Evolutionary conservation across 2,113 vertebrate genomes (phyloP).

Genomic region (Pituophis catenifer): DNA sequence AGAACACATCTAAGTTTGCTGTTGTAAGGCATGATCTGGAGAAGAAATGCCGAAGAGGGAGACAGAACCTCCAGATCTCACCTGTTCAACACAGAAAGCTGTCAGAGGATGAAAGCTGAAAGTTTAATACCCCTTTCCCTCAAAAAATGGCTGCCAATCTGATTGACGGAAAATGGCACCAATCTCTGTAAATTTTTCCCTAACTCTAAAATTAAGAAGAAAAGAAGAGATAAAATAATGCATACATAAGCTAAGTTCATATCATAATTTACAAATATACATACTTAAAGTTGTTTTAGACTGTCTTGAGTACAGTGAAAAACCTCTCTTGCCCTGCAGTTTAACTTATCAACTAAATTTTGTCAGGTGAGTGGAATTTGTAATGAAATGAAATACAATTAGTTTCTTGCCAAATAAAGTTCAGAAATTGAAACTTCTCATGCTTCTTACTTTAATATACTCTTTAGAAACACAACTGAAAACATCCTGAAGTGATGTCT

Average conservation of each 20-base stretch:
- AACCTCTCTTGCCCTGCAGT: neutral
- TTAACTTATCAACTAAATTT: neutral
- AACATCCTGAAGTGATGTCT: neutral
- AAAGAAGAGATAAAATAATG: neutral
- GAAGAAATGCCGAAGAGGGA: neutral
- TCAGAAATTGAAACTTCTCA: neutral
- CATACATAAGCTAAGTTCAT: neutral
- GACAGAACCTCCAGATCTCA: neutral
- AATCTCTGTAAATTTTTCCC: neutral
- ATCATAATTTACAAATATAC: neutral
- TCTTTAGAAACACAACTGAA: neutral
- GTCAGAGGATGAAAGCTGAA: neutral
- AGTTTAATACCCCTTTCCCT: neutral
- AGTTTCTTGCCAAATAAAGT: neutral
- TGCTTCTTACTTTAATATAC: neutral
- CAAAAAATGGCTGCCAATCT: neutral
- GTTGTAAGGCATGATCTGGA: neutral
- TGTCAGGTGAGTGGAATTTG: neutral
- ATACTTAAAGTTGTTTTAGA: neutral
- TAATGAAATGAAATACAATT: neutral
- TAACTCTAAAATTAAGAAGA: neutral
- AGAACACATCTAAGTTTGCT: neutral
- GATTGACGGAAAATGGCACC: neutral
- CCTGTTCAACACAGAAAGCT: neutral
- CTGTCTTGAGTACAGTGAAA: neutral